Evolutionary conservation across 2,888 invertebrate species (phyloP).

Genomic region (Drosophila pseudotakahashii): DNA sequence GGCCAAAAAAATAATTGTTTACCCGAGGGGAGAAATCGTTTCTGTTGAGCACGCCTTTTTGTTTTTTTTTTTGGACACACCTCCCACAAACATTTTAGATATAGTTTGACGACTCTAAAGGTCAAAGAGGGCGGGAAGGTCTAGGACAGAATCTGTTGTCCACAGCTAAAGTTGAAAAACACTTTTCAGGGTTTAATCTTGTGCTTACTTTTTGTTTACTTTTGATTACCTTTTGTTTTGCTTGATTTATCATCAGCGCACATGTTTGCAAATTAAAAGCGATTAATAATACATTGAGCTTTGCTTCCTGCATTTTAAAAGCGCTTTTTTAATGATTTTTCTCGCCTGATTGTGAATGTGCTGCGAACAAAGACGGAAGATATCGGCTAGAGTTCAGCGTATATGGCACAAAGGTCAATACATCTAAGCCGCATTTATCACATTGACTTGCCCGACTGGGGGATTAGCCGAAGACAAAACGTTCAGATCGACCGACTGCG

Average conservation of each 20-base stretch:
- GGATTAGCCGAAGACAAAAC: conserved; percentile 30
- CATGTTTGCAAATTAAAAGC: conserved; percentile 48
- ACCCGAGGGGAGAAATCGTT: conserved; percentile 43
- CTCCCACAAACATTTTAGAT: conserved; percentile 20
- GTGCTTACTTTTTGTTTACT: conserved; percentile 12
- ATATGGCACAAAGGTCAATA: conserved; percentile 75
- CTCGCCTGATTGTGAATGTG: conserved; percentile 9
- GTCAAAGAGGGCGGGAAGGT: conserved; percentile 35
- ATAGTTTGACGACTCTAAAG: conserved; percentile 18
- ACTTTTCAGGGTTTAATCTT: conserved; percentile 30
- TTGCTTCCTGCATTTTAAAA: conserved; percentile 47
- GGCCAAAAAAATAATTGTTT: conserved; percentile 38
- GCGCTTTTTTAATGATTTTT: conserved; percentile 33
- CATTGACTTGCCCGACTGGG: conserved; percentile 5
- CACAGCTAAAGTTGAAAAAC: conserved; percentile 36
- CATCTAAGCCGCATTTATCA: conserved; percentile 43
- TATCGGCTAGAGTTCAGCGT: conserved; percentile 32
- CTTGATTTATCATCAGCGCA: conserved; percentile 32
- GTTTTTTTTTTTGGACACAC: conserved; percentile 21
- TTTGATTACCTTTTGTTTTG: conserved; percentile 31
- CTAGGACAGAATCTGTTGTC: conserved; percentile 14
- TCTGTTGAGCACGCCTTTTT: conserved; percentile 12
- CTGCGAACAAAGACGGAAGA: conserved; percentile 50
- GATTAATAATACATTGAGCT: conserved; percentile 54
- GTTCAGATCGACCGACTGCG: conserved; percentile 17